Percentiles rank a stretch among this genome's conserved stretches.
These are phyloP conservation scores for Psittacula derbiana DNA, from an alignment of 2,797 vertebrate genomes.

Conservation along the genomic window DNA sequence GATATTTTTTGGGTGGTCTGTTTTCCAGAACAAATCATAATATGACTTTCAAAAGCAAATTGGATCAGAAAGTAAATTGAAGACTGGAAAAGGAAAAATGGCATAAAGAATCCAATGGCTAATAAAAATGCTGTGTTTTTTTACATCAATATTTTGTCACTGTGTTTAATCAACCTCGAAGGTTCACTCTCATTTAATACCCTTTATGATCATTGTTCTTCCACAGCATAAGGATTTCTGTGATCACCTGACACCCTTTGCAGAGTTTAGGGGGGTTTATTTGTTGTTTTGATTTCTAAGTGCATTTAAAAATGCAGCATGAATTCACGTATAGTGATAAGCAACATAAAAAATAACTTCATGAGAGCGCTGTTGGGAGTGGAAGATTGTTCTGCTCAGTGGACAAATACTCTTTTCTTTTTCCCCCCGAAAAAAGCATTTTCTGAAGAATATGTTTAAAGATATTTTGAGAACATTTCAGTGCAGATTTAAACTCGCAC, in stretches of 20 bases:
- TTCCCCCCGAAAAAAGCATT: accelerated
- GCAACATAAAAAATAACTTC: background rate
- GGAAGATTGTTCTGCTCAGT: background rate
- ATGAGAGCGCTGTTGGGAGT: background rate
- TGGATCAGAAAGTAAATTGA: background rate
- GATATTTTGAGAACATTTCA: background rate
- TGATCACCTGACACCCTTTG: background rate
- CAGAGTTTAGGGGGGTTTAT: background rate
- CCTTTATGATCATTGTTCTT: background rate
- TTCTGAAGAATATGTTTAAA: background rate
- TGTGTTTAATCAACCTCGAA: background rate
- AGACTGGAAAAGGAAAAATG: background rate
- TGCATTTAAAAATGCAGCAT: background rate
- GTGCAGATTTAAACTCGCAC: background rate
- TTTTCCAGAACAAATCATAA: background rate
- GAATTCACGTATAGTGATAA: background rate
- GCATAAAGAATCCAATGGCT: background rate
- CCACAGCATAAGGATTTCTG: background rate
- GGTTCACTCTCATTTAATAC: background rate
- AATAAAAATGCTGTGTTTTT: background rate
- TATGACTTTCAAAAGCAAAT: background rate
- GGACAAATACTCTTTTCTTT: background rate
- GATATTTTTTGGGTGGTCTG: background rate
- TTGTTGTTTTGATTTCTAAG: background rate
- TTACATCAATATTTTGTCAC: background rate